Evolutionary conservation across 2,888 invertebrate genomes (phyloP).

Genomic region (Archips crataeganus): DNA sequence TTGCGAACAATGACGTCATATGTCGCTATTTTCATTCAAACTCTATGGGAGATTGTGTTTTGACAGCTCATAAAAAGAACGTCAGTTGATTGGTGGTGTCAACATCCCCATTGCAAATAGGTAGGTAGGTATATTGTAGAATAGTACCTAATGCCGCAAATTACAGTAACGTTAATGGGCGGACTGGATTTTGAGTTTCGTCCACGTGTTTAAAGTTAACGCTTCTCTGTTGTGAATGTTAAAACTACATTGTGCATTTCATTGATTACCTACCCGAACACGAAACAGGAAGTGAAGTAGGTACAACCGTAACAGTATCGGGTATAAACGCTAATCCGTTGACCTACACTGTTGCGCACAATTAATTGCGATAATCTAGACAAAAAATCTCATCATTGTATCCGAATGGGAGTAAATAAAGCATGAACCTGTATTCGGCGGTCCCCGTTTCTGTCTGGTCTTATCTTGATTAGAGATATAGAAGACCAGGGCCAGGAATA

Average conservation of each 20-base stretch:
- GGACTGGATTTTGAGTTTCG: too few relatives aligned
- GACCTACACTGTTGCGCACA: constrained; percentile 49
- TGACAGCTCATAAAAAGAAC: too few relatives aligned
- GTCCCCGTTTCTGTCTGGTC: constrained; percentile 82
- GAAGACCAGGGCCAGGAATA: constrained; percentile 88
- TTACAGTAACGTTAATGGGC: too few relatives aligned
- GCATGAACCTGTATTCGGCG: constrained; percentile 83
- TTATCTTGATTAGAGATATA: constrained; percentile 87
- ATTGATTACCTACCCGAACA: not conserved
- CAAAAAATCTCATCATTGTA: constrained; percentile 55
- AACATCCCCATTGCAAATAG: too few relatives aligned
- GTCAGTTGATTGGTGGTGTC: too few relatives aligned
- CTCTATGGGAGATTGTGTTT: too few relatives aligned
- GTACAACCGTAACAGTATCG: constrained; percentile 30
- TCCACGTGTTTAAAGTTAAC: not conserved
- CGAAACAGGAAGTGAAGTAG: constrained; percentile 3
- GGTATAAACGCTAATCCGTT: constrained; percentile 27
- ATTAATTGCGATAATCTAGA: constrained; percentile 59
- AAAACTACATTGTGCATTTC: not conserved
- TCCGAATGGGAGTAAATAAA: constrained; percentile 47
- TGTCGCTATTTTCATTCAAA: too few relatives aligned
- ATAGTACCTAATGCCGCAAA: too few relatives aligned
- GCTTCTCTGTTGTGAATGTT: not conserved
- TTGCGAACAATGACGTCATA: too few relatives aligned
- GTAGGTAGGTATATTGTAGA: too few relatives aligned